These are phyloP conservation scores for Montifringilla adamsi DNA, from an alignment of 2,113 vertebrate species.

Conservation along the genomic window DNA sequence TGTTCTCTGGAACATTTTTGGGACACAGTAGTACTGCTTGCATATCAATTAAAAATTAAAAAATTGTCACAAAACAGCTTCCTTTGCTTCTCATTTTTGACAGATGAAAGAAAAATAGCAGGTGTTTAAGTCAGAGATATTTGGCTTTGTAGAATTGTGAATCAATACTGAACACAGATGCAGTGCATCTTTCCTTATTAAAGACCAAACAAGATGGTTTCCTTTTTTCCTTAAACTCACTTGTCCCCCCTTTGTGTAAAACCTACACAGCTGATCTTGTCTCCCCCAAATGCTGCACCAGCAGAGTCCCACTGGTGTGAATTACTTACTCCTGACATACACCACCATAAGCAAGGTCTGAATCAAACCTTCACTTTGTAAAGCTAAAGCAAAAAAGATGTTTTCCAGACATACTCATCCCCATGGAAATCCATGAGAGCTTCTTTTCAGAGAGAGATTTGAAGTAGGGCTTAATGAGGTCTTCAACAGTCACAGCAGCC, in stretches of 20 bases:
- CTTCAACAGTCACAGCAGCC: slow-evolving; percentile 87
- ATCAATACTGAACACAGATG: not conserved
- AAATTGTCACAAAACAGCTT: not conserved
- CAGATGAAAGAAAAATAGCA: not conserved
- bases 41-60: not conserved
- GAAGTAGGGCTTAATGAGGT: slow-evolving; percentile 77
- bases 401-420: slow-evolving; percentile 79
- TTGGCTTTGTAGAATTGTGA: not conserved
- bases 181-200: not conserved
- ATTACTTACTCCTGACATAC: not conserved
- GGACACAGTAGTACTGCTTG: not conserved
- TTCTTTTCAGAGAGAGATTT: slow-evolving; percentile 75
- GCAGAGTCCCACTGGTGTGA: not conserved
- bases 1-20: not conserved
- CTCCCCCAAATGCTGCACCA: not conserved
- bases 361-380: not conserved
- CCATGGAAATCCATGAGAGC: slow-evolving; percentile 84
- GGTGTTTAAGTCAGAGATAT: not conserved
- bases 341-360: not conserved
- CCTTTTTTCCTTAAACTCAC: not conserved
- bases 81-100: not conserved
- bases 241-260: not conserved
- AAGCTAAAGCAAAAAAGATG: not conserved
- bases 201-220: not conserved
- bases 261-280: fast-evolving